Percentiles rank a stretch among this genome's conserved stretches.
These are phyloP conservation scores for Sarcophaga rosellei DNA, from an alignment of 2,888 invertebrate species.

Conservation along the genomic window DNA sequence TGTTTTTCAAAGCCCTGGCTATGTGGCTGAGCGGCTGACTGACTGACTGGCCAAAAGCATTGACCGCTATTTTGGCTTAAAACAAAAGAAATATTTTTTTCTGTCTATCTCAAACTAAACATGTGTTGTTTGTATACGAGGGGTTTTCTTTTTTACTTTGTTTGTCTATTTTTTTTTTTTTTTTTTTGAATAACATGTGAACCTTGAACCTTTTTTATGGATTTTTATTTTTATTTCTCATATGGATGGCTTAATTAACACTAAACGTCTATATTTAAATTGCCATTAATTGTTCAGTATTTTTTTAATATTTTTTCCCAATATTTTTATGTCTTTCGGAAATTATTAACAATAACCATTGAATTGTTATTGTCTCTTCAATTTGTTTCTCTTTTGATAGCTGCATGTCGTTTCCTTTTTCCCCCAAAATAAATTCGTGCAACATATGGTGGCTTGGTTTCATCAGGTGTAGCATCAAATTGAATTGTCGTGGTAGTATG, in stretches of 20 bases:
- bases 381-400: background rate
- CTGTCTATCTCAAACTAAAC: too few species aligned
- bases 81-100: constrained; percentile 46
- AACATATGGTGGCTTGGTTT: constrained; percentile 46
- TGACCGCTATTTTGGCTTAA: constrained; percentile 65
- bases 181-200: constrained; percentile 38
- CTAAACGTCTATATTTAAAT: constrained; percentile 54
- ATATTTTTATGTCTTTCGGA: constrained; percentile 63
- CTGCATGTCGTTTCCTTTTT: too few species aligned
- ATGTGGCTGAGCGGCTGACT: too few species aligned
- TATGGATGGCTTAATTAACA: constrained; percentile 65
- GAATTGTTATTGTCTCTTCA: constrained; percentile 22
- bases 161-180: constrained; percentile 31
- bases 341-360: constrained; percentile 66
- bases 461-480: constrained; percentile 44
- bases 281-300: constrained; percentile 38
- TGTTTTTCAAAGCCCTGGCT: too few species aligned
- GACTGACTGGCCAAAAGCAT: constrained; percentile 49
- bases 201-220: background rate
- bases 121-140: constrained; percentile 40
- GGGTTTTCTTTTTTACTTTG: constrained; percentile 17
- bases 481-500: too few species aligned
- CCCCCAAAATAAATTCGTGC: background rate
- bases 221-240: background rate
- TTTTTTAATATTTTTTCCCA: constrained; percentile 50